Base-by-base conservation (phyloP, 2,888 invertebrate genomes). In the Protodeltote pygarga region DNA sequence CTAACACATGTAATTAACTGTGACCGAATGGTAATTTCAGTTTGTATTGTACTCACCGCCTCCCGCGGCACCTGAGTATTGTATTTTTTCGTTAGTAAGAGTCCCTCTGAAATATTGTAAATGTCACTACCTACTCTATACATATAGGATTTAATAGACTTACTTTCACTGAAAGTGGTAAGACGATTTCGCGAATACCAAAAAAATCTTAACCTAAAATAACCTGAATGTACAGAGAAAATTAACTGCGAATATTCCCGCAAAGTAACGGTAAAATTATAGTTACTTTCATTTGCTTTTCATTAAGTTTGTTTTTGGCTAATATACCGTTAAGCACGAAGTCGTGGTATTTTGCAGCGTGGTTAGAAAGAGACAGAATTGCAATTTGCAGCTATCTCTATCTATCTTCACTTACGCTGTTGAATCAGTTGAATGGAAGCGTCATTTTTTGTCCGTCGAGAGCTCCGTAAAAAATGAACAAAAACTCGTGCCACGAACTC, bases 371-470 rank as follows among this genome's bases (percentile, higher is more conserved):
- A 79, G 83, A 81, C 62, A 71, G 73, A 74, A 73, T 80, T 67
- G 75, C 76, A 47, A 75, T 70, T 49, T 62, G 49, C 48, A 64
- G 51, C 65, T 62, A 61, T 79, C 76, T 79, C 76, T 76, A 44
- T 81, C 74, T 66, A 46, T 64, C 72, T 63, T 72, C 60, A 69
- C 71, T 71, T 51, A 58, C 65, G 67, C 68, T 71, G 66, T 77
- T 88, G 81, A 88, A 87, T 88, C 68, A 70, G 66, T 77, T 88
- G 81, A 88, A 87, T 88, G 85, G 71, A 75, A 72, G 75, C 69
- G 59, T 72, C 64, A 70, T 81, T 85, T 87, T 87, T 88, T 85
- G 75, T 71, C 60, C 75, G 73, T 45, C 62, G 67, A 70, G 71
- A 71, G 68, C 72, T 73, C 65, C 62, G 69, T 79, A 81, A 85